Evolutionary conservation across 2,888 invertebrate species (phyloP), one percentile per base, ranked within the genome.

Genomic region (Rhynchonema sp.): DNA sequence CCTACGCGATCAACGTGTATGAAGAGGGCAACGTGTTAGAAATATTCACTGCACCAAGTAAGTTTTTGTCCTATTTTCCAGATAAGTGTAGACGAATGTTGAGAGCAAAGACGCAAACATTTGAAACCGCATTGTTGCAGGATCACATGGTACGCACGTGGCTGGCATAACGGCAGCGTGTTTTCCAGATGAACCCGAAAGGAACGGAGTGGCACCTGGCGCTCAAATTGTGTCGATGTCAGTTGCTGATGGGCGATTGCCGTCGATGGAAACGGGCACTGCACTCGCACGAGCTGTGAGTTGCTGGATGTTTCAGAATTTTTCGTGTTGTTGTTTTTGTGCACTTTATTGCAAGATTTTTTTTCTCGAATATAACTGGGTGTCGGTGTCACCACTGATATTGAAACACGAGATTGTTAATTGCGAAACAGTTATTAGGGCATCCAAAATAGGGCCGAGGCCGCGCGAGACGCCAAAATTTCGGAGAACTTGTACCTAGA

Each of bases 71-170:
- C 17, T 52, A 52, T 52, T n/a, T 13, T 23, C 23, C 20, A 13
- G 6, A n/a, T n/a, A n/a, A n/a, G n/a, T n/a, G n/a, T n/a, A n/a
- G n/a, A n/a, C n/a, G n/a, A n/a, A n/a, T 38, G 38, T 38, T 38
- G 38, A 6, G 38, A 6, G 17, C 6, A 38, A 38, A 38, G 17
- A 38, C 38, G 17, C 9, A 38, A 38, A 38, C 6, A 38, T 13
- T 17, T 13, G 17, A 6, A 38, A 38, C 38, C 17, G 38, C 38
- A 6, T 6, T 38, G 9, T 76, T 77, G 26, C 72, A 89, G 91
- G 91, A 20, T 84, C 87, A 58, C 98, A 98, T 75, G 98, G 94
- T 29, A 94, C 94, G 0, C 96, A 98, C 74, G 98, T 98, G 2
- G 90, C 94, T 0, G 86, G 89, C 13, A 98, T 98, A 67, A 88